A percentile compares a stretch with the other conserved stretches of the same genome.
phyloP scores from a whole-genome alignment of 1,140 invertebrate genomes.

The Psix sp. region DNA sequence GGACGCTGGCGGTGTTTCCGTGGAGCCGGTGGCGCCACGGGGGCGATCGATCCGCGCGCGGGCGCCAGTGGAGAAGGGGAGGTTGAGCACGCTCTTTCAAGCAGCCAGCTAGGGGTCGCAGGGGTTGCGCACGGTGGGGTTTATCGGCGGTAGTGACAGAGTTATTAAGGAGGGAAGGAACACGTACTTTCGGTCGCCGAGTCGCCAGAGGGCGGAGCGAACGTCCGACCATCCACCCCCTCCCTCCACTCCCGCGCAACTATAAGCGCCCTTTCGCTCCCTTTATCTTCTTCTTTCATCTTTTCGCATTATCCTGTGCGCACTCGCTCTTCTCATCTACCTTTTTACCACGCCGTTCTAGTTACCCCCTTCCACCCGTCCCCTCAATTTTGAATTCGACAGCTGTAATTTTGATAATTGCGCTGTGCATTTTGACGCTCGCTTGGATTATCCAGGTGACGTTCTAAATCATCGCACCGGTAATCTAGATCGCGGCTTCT shows the following conservation, averaged over 20 bases:
- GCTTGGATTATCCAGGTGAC: no score
- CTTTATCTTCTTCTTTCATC: constrained; percentile 6
- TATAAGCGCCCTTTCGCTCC: constrained; percentile 9
- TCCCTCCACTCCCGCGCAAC: neutral
- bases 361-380: no score
- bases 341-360: neutral
- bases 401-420: no score
- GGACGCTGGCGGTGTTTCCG: constrained; percentile 61
- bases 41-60: constrained; percentile 67
- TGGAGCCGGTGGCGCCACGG: constrained; percentile 66
- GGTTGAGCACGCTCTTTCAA: constrained; percentile 15
- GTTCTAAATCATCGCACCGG: no score
- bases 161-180: constrained; percentile 36
- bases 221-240: constrained; percentile 15
- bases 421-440: no score
- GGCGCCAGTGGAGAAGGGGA: constrained; percentile 47
- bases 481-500: no score
- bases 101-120: constrained; percentile 28
- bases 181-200: constrained; percentile 32
- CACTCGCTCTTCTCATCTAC: neutral
- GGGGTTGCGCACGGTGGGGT: constrained; percentile 47
- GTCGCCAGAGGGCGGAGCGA: constrained; percentile 49
- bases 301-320: neutral
- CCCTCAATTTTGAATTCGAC: no score
- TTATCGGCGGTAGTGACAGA: constrained; percentile 43